Conservation (phyloP, 2,797 vertebrate species). For the Macrochelys suwanniensis region DNA sequence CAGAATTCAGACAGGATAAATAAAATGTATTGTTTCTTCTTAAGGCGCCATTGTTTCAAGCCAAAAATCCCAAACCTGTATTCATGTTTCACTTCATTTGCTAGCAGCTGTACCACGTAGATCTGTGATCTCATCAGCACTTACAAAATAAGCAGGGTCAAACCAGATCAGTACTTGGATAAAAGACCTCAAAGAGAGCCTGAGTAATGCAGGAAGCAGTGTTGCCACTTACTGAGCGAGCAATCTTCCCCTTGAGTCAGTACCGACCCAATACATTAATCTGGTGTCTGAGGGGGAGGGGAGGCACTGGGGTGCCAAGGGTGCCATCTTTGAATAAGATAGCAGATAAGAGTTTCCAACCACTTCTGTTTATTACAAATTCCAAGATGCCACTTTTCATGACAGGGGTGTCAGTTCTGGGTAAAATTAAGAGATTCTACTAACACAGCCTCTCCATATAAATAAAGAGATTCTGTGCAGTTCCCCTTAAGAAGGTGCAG, state of each 20-base stretch:
- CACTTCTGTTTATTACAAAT: neutral
- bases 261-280: neutral
- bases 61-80: slow-evolving; percentile 6
- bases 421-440: neutral
- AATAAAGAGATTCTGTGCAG: neutral
- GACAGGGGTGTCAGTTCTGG: neutral
- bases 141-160: neutral
- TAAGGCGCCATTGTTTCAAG: neutral
- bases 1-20: slow-evolving; percentile 51
- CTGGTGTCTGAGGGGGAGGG: neutral
- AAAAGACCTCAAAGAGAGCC: neutral
- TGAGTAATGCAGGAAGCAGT: neutral
- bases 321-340: neutral
- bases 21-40: slow-evolving; percentile 38
- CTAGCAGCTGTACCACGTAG: neutral
- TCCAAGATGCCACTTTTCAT: neutral
- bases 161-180: neutral
- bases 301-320: neutral
- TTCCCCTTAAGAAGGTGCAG: neutral
- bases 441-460: neutral
- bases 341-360: neutral
- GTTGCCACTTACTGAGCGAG: neutral
- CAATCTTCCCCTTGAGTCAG: neutral
- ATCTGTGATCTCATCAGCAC: neutral
- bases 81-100: slow-evolving; percentile 30